Base-by-base conservation (phyloP, 2,797 vertebrate genomes). In the Scolopax bukidnonensis region DNA sequence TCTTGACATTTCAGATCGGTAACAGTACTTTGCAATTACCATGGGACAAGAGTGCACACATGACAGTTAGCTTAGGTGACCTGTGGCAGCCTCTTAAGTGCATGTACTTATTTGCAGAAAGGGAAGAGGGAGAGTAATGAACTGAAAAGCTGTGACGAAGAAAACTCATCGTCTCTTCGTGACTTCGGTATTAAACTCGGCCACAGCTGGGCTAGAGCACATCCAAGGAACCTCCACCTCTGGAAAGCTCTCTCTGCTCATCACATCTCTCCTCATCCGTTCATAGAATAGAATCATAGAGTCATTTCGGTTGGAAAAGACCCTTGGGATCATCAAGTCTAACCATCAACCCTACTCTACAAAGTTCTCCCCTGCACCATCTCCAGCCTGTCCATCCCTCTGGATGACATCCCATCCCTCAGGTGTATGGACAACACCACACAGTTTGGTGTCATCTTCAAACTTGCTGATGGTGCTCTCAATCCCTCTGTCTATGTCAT, bases 41-140 rank as follows among this genome's bases (percentile, higher is more conserved):
- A 9, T 3, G 84, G 94, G 90, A 86, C 56, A 53, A 28, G 76
- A 96, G 90, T 71, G 83, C 86, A 78, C 17, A 93, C 90, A 91
- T 9, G 70, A 57, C 86, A 81, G 96, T 83, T 59, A 90, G 90
- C 90, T 84, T 51, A 71, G 94, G 86, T 78, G 90, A 95, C 92
- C 96, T 89, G 86, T 25, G 81, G 86, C 74, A 84, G 86, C 94
- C 89, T 76, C 88, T 48, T 90, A 81, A 95, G 89, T 84, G 92
- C 89, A 65, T 92, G 92, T 93, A 82, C 95, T 90, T 96, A 84
- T 94, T 92, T 95, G 90, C 84, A 84, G 92, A 75, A 88, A 92
- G 88, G 80, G 45, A 75, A 86, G 89, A 84, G 77, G 80, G 61
- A 89, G 84, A 79, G 77, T 69, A 89, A 94, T 93, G 95, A 90